phyloP scores from a whole-genome alignment of 92 coral and sea anemone genomes.

The Anthopleura xanthogrammica region DNA sequence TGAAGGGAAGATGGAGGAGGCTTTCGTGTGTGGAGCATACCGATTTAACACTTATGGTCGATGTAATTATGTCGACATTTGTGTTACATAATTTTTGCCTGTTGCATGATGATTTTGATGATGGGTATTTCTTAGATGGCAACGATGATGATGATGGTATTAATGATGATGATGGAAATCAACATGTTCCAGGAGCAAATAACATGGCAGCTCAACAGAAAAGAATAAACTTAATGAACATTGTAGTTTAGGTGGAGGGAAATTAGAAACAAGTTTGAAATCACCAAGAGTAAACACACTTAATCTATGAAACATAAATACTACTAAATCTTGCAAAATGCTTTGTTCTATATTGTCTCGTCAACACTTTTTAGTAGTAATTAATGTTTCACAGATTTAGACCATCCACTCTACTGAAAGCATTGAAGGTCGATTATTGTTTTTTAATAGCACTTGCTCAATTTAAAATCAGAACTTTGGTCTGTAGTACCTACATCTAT shows the following conservation, averaged over 20 bases:
- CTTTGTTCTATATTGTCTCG: too few species aligned
- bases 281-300: too few species aligned
- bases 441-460: too few species aligned
- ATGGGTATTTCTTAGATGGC: constrained; percentile 38
- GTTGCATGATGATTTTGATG: constrained; percentile 57
- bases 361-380: too few species aligned
- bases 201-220: constrained; percentile 23
- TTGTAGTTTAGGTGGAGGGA: constrained; percentile 10
- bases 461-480: too few species aligned
- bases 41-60: constrained; percentile 27
- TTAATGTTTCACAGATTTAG: too few species aligned
- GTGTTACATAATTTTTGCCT: constrained; percentile 42
- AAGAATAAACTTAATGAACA: constrained; percentile 29
- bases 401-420: too few species aligned
- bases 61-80: constrained; percentile 42
- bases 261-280: too few species aligned
- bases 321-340: too few species aligned
- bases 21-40: constrained; percentile 39
- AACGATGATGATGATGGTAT: constrained; percentile 29
- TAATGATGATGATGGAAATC: constrained; percentile 14
- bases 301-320: too few species aligned
- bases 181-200: not conserved
- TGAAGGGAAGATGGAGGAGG: constrained; percentile 59
- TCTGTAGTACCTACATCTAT: too few species aligned
- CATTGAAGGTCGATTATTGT: too few species aligned